Base-by-base conservation (phyloP, 64 coral and sea anemone genomes). In the Dendrophyllia cribrosa region DNA sequence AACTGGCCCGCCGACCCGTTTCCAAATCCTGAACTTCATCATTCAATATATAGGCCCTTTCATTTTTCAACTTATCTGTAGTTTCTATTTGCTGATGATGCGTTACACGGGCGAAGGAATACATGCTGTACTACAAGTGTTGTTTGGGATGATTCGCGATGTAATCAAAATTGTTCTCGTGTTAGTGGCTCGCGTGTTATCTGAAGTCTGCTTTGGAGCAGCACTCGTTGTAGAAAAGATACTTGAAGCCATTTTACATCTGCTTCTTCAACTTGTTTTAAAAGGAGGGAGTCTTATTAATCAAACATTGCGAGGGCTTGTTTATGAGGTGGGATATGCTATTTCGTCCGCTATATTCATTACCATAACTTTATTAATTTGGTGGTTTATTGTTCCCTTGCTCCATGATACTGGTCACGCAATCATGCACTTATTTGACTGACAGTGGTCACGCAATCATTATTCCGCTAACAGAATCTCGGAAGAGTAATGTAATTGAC, bases 151-250 rank as follows among this genome's bases (percentile, higher is more conserved):
- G 80, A 48, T 84, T 66, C 61, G 44, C 44, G 80, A 67, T 1
- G 61, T 66, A 3, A 22, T 68, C 5, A 84, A 22, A 68, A 67
- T 84, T 84, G 5, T 67, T 3, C 43, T 84, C 20, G 12, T 25
- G 80, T 84, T 84, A 23, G 61, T 48, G 24, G 80, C 62, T 68
- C 80, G 80, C 20, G 10, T 83, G 45, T 19, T 83, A 0, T 83
- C 79, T 7, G 79, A 83, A 15, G 65, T 83, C 21, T 68, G 45
- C 45, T 84, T 51, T 51, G 80, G 62, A 5, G 62, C 20, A 24
- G 80, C 62, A 4, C 19, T 67, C 11, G 20, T 67, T 19, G 17
- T 84, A 44, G 62, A 84, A 51, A 84, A 65, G 80, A 84, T 49
- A 12, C 0, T 84, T 67, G 60, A 34, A 13, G 61, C 62, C 12